Evolutionary conservation across 2,888 invertebrate genomes (phyloP), one percentile per base, ranked within the genome.

Genomic region (Meganola albula): DNA sequence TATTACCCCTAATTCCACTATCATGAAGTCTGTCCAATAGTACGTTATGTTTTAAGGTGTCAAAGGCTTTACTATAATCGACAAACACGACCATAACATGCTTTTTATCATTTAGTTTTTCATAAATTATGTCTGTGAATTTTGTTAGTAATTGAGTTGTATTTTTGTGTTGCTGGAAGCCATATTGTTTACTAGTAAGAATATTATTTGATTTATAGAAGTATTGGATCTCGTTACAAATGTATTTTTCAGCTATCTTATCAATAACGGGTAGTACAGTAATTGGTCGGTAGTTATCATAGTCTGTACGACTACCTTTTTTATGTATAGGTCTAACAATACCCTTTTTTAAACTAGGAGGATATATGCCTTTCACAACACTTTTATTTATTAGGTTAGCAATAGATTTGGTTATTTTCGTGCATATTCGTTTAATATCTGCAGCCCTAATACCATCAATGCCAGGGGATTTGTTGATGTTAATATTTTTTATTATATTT

Each of bases 161-260:
- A 29, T 21, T 25, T n/a, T 21, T 25, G 4, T 29, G 10, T 29
- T 16, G 29, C 11, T 21, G 29, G 11, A 34, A 29, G 6, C 24
- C 24, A 12, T 21, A 23, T n/a, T 18, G 18, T 24, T 25, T 31
- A 9, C 7, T 6, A 10, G 9, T 14, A 2, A 26, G 13, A n/a
- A 14, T 16, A 1, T 26, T 26, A n/a, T n/a, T n/a, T n/a, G n/a
- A n/a, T n/a, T n/a, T n/a, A n/a, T n/a, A n/a, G n/a, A n/a, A n/a
- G n/a, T 16, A 4, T 4, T 16, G 6, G 16, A 16, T 16, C 6
- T 16, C 16, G 4, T 16, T 16, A 16, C 16, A 5, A 5, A 16
- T 16, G 6, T 16, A 16, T 6, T 16, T 16, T 16, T 16, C 16
- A 16, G 16, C 16, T 16, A 16, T 16, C 6, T 16, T 16, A 16